A percentile compares a stretch with the other conserved stretches of the same genome.
Conservation (phyloP, 2,113 vertebrate species). For the Mandrillus leucophaeus region DNA sequence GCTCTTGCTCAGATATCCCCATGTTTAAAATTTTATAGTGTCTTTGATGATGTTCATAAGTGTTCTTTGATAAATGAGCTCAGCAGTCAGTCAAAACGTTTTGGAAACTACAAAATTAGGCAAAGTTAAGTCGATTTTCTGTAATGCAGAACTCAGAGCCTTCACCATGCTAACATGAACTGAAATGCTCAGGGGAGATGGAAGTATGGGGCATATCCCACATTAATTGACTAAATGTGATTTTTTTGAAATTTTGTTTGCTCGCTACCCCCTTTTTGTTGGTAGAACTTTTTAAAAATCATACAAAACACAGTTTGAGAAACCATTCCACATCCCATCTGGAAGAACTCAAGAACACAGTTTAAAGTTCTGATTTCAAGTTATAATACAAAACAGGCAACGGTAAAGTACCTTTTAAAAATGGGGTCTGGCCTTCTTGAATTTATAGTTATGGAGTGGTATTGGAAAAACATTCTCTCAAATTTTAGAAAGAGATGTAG, state of each 20-base stretch:
- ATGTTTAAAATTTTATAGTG: background rate
- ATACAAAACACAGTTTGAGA: background rate
- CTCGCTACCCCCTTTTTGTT: background rate
- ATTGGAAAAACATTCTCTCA: background rate
- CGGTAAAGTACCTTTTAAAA: conserved; percentile 40
- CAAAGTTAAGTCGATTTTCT: background rate
- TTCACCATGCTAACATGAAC: background rate
- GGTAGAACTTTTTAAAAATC: background rate
- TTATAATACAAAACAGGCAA: conserved; percentile 16
- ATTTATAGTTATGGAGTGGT: background rate
- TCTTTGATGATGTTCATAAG: background rate
- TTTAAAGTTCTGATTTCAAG: conserved; percentile 22
- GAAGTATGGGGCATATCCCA: background rate
- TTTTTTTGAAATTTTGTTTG: background rate
- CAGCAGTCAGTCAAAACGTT: background rate
- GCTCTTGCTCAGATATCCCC: background rate
- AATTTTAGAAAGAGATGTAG: background rate
- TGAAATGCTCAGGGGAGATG: background rate
- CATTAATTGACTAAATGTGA: background rate
- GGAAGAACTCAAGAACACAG: background rate
- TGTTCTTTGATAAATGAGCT: background rate
- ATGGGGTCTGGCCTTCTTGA: background rate
- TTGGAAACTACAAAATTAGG: background rate
- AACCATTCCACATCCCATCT: background rate
- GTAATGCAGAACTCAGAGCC: background rate